A percentile compares a stretch with the other conserved stretches of the same genome.
phyloP scores from a whole-genome alignment of 23 tunicate species.

The Halocynthia roretzi region DNA sequence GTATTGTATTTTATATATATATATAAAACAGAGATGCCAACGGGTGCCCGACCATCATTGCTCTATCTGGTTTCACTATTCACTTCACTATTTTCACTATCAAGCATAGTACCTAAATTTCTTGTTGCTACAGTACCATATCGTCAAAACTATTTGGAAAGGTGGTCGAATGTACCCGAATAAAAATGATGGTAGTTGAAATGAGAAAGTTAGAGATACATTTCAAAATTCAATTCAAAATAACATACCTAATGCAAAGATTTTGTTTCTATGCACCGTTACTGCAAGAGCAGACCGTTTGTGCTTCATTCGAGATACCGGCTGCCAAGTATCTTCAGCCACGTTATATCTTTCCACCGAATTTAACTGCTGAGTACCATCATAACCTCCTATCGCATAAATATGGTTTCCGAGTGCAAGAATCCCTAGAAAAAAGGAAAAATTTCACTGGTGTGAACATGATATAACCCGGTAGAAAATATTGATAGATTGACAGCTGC shows the following conservation, averaged over 20 bases:
- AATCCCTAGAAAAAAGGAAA: constrained; percentile 39
- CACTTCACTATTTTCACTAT: too few species aligned
- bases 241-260: constrained; percentile 62
- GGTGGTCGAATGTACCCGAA: too few species aligned
- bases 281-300: constrained; percentile 80
- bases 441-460: background rate
- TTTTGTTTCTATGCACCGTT: constrained; percentile 60
- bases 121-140: too few species aligned
- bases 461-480: background rate
- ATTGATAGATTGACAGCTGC: too few species aligned
- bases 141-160: too few species aligned
- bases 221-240: background rate
- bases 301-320: constrained; percentile 78
- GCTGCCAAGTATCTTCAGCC: constrained; percentile 61
- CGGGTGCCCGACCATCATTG: too few species aligned
- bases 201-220: background rate
- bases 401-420: constrained; percentile 72
- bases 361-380: constrained; percentile 79
- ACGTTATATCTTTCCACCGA: constrained; percentile 82
- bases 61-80: too few species aligned
- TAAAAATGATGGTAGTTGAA: background rate
- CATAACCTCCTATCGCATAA: constrained; percentile 86
- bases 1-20: too few species aligned
- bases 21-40: too few species aligned
- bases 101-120: too few species aligned